A percentile compares a stretch with the other conserved stretches of the same genome.
Evolutionary conservation across 2,888 invertebrate species (phyloP).

Genomic region (Agriotes lineatus): DNA sequence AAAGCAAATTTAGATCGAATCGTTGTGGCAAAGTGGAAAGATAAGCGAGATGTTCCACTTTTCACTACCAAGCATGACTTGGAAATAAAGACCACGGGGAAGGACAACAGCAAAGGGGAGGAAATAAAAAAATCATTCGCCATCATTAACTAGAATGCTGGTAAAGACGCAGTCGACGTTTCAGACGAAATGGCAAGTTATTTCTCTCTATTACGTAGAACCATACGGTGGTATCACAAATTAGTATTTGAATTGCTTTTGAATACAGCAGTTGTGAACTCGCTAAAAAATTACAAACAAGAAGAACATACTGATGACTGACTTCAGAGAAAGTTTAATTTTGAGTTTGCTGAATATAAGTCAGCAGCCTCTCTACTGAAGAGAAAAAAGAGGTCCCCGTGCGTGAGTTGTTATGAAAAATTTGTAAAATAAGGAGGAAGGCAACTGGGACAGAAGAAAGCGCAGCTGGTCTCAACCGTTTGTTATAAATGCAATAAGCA

Average conservation of each 20-base stretch:
- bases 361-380: too few species aligned
- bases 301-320: background rate
- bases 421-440: too few species aligned
- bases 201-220: background rate
- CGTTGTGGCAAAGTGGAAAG: slow-evolving; percentile 9
- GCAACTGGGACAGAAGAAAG: too few species aligned
- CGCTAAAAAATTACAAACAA: too few species aligned
- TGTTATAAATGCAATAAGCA: too few species aligned
- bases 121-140: slow-evolving; percentile 1
- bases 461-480: too few species aligned
- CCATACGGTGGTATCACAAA: background rate
- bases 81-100: background rate
- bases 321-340: background rate
- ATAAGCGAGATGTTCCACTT: slow-evolving; percentile 1
- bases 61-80: slow-evolving; percentile 2
- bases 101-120: background rate
- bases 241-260: background rate
- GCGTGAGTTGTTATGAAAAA: too few species aligned
- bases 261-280: background rate
- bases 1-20: slow-evolving; percentile 6
- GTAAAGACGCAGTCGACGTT: slow-evolving; percentile 1
- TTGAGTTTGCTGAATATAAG: background rate
- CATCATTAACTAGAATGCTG: slow-evolving; percentile 12
- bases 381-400: too few species aligned
- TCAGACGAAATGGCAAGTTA: background rate